These are phyloP conservation scores for Oncorhynchus mykiss DNA, from an alignment of 2,113 vertebrate species.

Conservation along the genomic window DNA sequence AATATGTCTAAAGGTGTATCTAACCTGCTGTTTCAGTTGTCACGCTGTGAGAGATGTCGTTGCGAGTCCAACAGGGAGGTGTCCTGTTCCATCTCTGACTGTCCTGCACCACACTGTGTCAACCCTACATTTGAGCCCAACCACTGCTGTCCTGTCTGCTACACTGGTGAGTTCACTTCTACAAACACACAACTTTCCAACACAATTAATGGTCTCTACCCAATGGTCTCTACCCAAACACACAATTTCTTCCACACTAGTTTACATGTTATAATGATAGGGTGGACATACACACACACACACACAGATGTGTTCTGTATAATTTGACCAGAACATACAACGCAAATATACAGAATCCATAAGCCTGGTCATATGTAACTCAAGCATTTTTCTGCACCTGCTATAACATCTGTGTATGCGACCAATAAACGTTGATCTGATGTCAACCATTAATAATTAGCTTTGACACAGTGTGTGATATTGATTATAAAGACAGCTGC, in stretches of 20 bases:
- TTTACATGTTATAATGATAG: not conserved
- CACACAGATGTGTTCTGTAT: not conserved
- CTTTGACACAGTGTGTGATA: slow-evolving; percentile 8
- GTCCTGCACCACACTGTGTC: slow-evolving; percentile 76
- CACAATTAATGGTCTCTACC: not conserved
- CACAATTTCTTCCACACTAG: not conserved
- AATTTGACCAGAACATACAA: not conserved
- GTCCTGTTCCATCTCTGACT: slow-evolving; percentile 75
- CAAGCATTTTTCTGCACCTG: too few relatives aligned
- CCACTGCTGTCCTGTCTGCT: slow-evolving; percentile 79
- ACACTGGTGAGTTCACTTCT: slow-evolving; percentile 58
- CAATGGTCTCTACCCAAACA: not conserved
- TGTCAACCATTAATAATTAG: not conserved
- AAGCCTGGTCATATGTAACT: not conserved
- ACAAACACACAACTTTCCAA: not conserved
- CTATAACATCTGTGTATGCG: too few relatives aligned
- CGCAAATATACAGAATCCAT: not conserved
- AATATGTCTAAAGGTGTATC: not conserved
- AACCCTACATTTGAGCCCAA: slow-evolving; percentile 74
- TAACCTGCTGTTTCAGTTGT: slow-evolving; percentile 59
- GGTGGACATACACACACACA: slow-evolving; percentile 1
- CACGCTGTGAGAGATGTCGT: slow-evolving; percentile 75
- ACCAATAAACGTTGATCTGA: too few relatives aligned
- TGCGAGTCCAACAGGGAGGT: slow-evolving; percentile 75
- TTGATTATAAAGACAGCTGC: slow-evolving; percentile 11